Percentiles rank a stretch among this genome's conserved stretches.
Evolutionary conservation across 2,888 invertebrate species (phyloP).

Genomic region (Eupithecia insigniata): DNA sequence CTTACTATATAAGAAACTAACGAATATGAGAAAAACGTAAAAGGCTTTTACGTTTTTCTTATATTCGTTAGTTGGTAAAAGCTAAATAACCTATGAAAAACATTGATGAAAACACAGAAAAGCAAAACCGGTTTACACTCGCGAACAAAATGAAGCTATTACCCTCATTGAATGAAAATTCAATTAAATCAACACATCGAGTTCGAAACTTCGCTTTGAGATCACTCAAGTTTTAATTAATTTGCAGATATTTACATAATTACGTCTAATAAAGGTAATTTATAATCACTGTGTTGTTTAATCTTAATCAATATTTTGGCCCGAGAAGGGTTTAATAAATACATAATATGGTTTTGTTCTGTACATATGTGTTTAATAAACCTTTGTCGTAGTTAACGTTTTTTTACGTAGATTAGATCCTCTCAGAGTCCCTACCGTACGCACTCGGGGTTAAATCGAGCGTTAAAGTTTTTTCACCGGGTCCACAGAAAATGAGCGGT

Average conservation of each 20-base stretch:
- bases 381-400: too few species aligned
- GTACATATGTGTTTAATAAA: too few species aligned
- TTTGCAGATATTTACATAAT: slow-evolving; percentile 26
- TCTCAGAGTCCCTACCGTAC: too few species aligned
- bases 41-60: too few species aligned
- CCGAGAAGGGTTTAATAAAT: background rate
- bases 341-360: too few species aligned
- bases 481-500: background rate
- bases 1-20: too few species aligned
- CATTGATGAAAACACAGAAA: background rate
- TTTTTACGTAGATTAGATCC: too few species aligned
- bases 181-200: slow-evolving; percentile 30
- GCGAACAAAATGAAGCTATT: background rate
- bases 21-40: too few species aligned
- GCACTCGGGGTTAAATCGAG: too few species aligned
- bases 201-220: slow-evolving; percentile 32
- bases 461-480: too few species aligned
- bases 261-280: slow-evolving; percentile 1
- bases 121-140: background rate
- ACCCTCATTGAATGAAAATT: slow-evolving; percentile 31
- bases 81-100: too few species aligned
- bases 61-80: too few species aligned
- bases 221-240: slow-evolving; percentile 39
- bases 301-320: background rate
- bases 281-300: slow-evolving; percentile 2